These are phyloP conservation scores for Pangasianodon gigas DNA, from an alignment of 2,113 vertebrate genomes.

Conservation along the genomic window DNA sequence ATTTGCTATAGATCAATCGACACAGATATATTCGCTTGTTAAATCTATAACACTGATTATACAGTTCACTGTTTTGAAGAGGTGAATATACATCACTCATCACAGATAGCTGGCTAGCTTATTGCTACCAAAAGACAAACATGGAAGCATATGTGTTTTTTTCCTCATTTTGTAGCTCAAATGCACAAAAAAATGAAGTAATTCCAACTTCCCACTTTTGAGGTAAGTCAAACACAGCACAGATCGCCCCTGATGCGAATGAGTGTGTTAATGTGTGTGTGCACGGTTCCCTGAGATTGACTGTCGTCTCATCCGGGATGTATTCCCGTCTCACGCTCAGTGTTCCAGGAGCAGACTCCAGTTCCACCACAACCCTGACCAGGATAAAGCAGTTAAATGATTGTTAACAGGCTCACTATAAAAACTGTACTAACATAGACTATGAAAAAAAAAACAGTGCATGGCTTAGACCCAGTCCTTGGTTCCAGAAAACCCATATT, in stretches of 20 bases:
- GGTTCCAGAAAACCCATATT: constrained; percentile 1
- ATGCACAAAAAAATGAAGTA: not conserved
- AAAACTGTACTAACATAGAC: not conserved
- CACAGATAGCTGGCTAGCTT: not conserved
- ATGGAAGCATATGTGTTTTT: not conserved
- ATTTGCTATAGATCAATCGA: not conserved
- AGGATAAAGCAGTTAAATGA: constrained; percentile 10
- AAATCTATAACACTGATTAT: not conserved
- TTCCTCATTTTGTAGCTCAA: not conserved
- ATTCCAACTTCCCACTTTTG: not conserved
- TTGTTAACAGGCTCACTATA: not conserved
- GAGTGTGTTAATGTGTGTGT: constrained; percentile 37
- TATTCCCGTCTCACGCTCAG: not conserved
- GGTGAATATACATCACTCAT: not conserved
- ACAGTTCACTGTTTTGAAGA: not conserved
- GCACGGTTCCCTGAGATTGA: not conserved
- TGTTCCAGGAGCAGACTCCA: not conserved
- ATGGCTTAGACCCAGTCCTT: not conserved
- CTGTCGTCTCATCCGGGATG: not conserved
- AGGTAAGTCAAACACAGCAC: not conserved
- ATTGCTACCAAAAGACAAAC: not conserved
- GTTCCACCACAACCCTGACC: not conserved
- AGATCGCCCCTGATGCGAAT: not conserved
- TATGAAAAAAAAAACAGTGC: not conserved
- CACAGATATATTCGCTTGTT: not conserved